Evolutionary conservation across 2,888 invertebrate species (phyloP), one percentile per base, ranked within the genome.

Genomic region (Dermolepida albohirtum): DNA sequence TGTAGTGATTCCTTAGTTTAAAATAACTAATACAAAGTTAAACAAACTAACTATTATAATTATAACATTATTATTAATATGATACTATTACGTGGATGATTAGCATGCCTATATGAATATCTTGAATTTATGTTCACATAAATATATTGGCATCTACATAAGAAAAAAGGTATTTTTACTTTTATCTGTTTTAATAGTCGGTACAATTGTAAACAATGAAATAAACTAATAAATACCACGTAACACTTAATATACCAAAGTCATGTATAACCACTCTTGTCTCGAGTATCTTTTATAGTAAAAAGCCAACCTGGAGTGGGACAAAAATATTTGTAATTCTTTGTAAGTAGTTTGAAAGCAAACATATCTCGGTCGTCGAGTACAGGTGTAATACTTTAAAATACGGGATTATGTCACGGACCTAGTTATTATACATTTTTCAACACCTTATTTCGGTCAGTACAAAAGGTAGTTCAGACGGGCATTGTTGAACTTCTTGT

Each of bases 341-440:
- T 66, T 59, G 59, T 66, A 12, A 55, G 40, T 22, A 44, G 27
- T 40, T 57, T 49, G 50, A 50, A 57, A 57, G 51, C 66, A 57
- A 59, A 57, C 66, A 59, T 22, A 22, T 55, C 43, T 66, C 57
- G 66, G 17, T 29, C 55, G 44, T 52, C 34, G 34, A 40, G 66
- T 57, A 59, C 66, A 64, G 67, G 67, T 68, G 67, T 68, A 68
- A 68, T 68, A 68, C 54, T 64, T 68, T 55, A 64, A 68, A 68
- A 68, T 55, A 44, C 22, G 27, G 64, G 63, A 68, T 68, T 68
- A 68, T 68, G 67, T 68, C 64, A 64, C 57, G 59, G 41, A 66
- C 50, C 57, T 41, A 12, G 66, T 66, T 51, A 66, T 59, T 59
- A 66, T 59, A 59, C 66, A 66, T 66, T 66, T 66, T 66, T 66